Evolutionary conservation across 2,888 invertebrate genomes (phyloP), one percentile per base, ranked within the genome.

Genomic region (Drosophila seclusa): DNA sequence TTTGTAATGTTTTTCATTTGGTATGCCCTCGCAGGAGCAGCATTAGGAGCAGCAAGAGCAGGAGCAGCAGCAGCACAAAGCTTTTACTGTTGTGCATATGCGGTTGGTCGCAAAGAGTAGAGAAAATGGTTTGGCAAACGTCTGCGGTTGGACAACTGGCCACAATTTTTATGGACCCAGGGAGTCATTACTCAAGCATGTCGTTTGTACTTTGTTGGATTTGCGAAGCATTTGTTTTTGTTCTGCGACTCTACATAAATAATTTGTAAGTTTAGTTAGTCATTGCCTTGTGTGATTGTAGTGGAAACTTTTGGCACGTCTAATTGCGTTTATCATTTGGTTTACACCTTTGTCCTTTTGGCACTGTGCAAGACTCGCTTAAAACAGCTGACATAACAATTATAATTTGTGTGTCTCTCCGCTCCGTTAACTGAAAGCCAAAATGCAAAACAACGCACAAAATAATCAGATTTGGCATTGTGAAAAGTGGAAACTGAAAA

Each of bases 381-480:
- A 34, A 45, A 65, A 27, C 78, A 87, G 84, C 90, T 89, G 84
- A 75, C 71, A 73, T 84, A 85, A 85, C 74, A 89, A 73, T 82
- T 76, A 76, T 64, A 73, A 73, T 87, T 74, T 63, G 50, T 48
- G 18, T 53, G 45, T 38, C 27, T n/a, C 27, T 38, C 55, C 55
- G 27, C 24, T 36, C 31, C 24, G 18, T 45, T 21, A n/a, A 31
- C 13, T 42, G 27, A 58, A 53, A 73, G 55, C 68, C 63, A 66
- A 83, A 83, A 76, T 90, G 85, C 77, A 75, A 82, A 87, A 82
- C 86, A 85, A 85, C 79, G 85, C 90, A 87, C 60, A 82, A 88
- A 76, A 82, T 85, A 85, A 85, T 85, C 85, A 53, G 85, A 89
- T 85, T 85, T 88, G 80, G 74, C 70, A 68, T 53, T 31, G 36